These are phyloP conservation scores for Habroteleia sp. DNA, from an alignment of 2,888 invertebrate genomes.

Conservation along the genomic window DNA sequence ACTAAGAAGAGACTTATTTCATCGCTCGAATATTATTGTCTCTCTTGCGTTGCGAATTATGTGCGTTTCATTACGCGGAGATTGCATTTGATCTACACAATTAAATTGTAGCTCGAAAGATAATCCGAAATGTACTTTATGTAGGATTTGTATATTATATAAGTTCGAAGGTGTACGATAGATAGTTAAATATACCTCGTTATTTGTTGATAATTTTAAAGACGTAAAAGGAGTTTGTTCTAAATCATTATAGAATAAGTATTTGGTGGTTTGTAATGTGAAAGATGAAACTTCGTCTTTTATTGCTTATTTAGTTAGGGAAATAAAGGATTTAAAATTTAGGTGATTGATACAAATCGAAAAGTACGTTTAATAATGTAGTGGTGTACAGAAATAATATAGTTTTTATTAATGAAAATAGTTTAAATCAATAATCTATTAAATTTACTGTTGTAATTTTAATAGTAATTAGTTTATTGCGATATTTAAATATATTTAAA, in stretches of 20 bases:
- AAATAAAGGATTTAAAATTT: conserved; percentile 2
- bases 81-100: too few relatives aligned
- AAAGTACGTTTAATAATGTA: conserved; percentile 2
- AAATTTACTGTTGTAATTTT: too few relatives aligned
- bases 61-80: too few relatives aligned
- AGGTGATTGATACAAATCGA: background rate
- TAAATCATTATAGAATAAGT: conserved; percentile 32
- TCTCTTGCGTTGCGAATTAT: too few relatives aligned
- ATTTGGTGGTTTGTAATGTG: conserved; percentile 18
- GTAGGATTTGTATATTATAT: conserved; percentile 47
- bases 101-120: conserved; percentile 11
- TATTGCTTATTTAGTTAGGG: conserved; percentile 26
- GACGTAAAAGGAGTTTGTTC: conserved; percentile 40
- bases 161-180: conserved; percentile 47
- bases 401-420: conserved; percentile 30
- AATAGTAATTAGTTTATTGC: too few relatives aligned
- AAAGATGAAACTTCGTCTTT: conserved; percentile 11
- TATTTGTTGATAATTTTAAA: conserved; percentile 61
- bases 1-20: too few relatives aligned
- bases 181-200: conserved; percentile 58
- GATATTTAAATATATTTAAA: too few relatives aligned
- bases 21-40: too few relatives aligned
- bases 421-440: too few relatives aligned
- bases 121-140: conserved; percentile 32
- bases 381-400: conserved; percentile 38